These are phyloP conservation scores for Leptinotarsa defecta DNA, from an alignment of 1,140 invertebrate genomes.

Conservation along the genomic window DNA sequence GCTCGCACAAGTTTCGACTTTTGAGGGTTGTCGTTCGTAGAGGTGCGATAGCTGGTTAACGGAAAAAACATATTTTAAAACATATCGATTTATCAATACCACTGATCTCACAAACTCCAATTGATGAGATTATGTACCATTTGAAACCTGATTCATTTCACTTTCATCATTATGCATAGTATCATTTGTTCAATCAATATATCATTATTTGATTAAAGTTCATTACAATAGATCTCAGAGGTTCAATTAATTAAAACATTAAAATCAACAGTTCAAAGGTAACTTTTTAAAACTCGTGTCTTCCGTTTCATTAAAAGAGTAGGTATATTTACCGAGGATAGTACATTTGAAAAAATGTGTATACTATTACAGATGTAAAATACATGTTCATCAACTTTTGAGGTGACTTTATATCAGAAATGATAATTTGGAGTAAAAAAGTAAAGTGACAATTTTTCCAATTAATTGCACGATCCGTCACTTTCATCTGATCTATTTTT, in stretches of 20 bases:
- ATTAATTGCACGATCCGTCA: background rate
- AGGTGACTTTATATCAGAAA: background rate
- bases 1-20: too few species aligned
- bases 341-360: too few species aligned
- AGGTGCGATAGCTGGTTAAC: too few species aligned
- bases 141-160: background rate
- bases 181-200: background rate
- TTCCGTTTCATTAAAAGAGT: too few species aligned
- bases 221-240: background rate
- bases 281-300: too few species aligned
- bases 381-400: background rate
- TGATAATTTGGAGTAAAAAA: background rate
- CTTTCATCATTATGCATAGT: too few species aligned
- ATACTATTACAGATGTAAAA: background rate
- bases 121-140: background rate
- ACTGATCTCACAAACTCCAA: background rate
- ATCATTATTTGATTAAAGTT: background rate
- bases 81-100: background rate
- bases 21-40: too few species aligned
- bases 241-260: too few species aligned
- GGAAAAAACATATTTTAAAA: background rate
- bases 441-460: background rate
- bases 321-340: too few species aligned
- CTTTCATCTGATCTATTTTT: background rate
- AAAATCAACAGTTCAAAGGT: too few species aligned